These are phyloP conservation scores for Smutsia gigantea DNA, from an alignment of 2,797 vertebrate genomes.

Conservation along the genomic window DNA sequence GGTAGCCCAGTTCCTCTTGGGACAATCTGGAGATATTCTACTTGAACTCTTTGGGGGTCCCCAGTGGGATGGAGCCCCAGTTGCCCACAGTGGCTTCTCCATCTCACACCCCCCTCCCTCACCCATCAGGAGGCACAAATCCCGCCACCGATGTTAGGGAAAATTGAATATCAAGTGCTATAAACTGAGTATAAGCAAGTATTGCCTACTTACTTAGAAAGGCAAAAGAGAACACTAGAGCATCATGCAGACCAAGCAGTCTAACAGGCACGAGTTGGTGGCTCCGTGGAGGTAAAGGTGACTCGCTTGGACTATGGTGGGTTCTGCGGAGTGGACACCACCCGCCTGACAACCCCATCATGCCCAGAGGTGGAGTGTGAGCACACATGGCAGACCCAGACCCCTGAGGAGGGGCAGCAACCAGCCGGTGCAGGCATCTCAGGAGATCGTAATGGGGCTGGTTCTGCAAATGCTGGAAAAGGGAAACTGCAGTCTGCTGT, in stretches of 20 bases:
- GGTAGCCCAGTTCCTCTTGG: not conserved
- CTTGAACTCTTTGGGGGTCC: not conserved
- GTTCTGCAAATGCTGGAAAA: not conserved
- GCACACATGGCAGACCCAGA: not conserved
- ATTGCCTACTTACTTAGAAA: not conserved
- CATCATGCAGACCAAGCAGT: not conserved
- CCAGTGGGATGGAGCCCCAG: not conserved
- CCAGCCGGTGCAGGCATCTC: not conserved
- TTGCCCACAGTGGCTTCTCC: not conserved
- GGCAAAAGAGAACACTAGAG: not conserved
- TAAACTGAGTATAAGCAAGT: not conserved
- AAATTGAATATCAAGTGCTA: not conserved
- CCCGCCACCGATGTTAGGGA: not conserved
- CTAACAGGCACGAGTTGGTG: not conserved
- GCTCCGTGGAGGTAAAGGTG: not conserved
- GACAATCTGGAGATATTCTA: not conserved
- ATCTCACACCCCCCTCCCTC: not conserved
- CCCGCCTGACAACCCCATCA: not conserved
- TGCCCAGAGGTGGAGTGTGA: not conserved
- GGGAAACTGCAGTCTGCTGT: not conserved
- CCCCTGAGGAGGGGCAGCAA: not conserved
- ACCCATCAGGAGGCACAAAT: not conserved
- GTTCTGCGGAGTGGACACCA: not conserved
- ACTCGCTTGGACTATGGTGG: too few relatives aligned
- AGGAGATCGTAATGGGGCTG: not conserved